Evolutionary conservation across 2,113 vertebrate species (phyloP), one percentile per base, ranked within the genome.

Genomic region (Casuarius casuarius): DNA sequence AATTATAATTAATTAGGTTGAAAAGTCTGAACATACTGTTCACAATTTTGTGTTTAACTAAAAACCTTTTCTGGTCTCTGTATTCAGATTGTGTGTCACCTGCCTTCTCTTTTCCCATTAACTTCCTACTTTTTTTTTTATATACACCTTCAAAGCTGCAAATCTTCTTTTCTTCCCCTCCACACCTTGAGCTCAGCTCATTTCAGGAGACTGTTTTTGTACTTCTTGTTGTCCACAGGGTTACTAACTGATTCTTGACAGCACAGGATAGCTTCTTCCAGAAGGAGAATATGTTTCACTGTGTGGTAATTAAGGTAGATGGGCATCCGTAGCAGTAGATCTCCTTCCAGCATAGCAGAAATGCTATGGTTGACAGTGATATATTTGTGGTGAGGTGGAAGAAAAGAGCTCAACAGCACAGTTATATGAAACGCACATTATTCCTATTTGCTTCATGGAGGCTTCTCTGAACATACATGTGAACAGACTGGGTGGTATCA

Each of bases 171-270:
- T 58, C 38, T 84, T 14, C 12, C 11, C 38, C 23, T 62, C 46
- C 14, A 59, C 7, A 40, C 2, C 26, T 54, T 42, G 6, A 84
- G 23, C 3, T 75, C 12, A 52, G 42, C 2, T 63, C 12, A 48
- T 40, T 83, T 68, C 51, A 72, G 33, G 2, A 89, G 46, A 18
- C 63, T 71, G 26, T 10, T 31, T 84, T 76, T 80, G 13, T 33
- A 44, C 15, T 10, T 67, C n/a, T 51, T 5, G 0, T 4, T 49
- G 4, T 48, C 85, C 54, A 65, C 8, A n/a, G 23, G 38, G 44
- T 17, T 42, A 1, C 1, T 31, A 70, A 79, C 6, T 56, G 73
- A 68, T 38, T 40, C n/a, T 29, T 73, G 25, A 70, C 44, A 87
- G 63, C 59, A 58, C 8, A 77, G 6, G 20, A 16, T 26, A 76